Base-by-base conservation (phyloP, 2,888 invertebrate genomes). In the Meghimatium bilineatum region DNA sequence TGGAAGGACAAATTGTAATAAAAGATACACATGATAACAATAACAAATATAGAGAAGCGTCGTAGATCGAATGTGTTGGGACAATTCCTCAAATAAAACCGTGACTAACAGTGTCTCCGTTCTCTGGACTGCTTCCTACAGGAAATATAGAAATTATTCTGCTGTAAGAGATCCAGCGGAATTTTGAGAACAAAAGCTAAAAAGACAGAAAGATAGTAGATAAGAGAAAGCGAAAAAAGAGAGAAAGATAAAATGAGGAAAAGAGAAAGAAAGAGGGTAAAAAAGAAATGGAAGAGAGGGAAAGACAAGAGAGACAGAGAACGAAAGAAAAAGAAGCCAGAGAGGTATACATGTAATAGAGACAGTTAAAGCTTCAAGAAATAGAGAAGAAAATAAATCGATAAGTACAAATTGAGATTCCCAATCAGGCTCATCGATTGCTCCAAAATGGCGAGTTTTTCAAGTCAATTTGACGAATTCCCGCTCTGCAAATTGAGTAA, bases 391-490 rank as follows among this genome's bases (percentile, higher is more conserved):
- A 49, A 32, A 23, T 20, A 10, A 36, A 52, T 75, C 75, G 32
- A 75, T 75, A 52, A 12, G 8, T 52, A 75, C 75, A 75, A 75
- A 75, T 75, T 75, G 75, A 75, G 75, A 75, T 75, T 75, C 75
- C 74, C 52, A 75, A 75, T 75, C 75, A 75, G 75, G 29, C 32
- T 14, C 32, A 75, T 75, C 75, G 75, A 75, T 75, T 56, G 29
- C 17, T 32, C 29, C 26, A 56, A 75, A 75, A 23, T n/a, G 49
- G 75, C 12, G 75, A 52, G 52, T 52, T 52, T 75, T 75, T 75
- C 75, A 75, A 75, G 75, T 75, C 52, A 75, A 52, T 75, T 49
- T 75, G 26, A 52, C 75, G 29, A 75, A 75, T 49, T 75, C 52
- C 10, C 29, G 52, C 14, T 26, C 75, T 17, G 32, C 52, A 75